Percentiles rank a stretch among this genome's conserved stretches.
Evolutionary conservation across 2,888 invertebrate species (phyloP).

Genomic region (Rotaria magnacalcarata): DNA sequence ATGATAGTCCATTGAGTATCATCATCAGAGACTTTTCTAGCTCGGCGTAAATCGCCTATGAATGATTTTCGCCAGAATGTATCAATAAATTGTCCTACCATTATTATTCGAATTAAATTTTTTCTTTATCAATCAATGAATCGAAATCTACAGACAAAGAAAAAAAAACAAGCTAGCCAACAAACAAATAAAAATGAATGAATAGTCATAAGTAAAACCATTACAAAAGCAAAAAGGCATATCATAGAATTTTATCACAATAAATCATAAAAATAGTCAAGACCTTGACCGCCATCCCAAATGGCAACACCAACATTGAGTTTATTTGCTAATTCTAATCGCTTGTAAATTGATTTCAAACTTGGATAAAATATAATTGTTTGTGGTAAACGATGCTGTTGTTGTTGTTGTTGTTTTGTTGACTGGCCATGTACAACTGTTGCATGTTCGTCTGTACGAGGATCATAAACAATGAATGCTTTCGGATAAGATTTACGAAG

Average conservation of each 20-base stretch:
- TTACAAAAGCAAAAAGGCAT: too few species aligned
- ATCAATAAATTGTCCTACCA: conserved; percentile 14
- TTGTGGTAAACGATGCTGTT: conserved; percentile 53
- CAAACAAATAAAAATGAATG: not conserved
- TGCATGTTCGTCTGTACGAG: conserved; percentile 33
- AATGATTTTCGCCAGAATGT: conserved; percentile 3
- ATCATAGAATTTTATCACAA: conserved; percentile 61
- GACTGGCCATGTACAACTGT: not conserved
- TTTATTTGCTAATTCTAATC: conserved; percentile 74
- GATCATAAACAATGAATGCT: conserved; percentile 15
- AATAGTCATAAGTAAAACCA: not conserved
- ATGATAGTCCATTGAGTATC: not conserved
- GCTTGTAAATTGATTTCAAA: conserved; percentile 73
- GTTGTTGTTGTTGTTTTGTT: not conserved
- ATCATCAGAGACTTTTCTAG: not conserved
- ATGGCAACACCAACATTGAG: conserved; percentile 79
- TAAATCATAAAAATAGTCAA: conserved; percentile 87
- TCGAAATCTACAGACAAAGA: not conserved
- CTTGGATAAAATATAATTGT: conserved; percentile 83
- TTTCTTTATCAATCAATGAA: not conserved
- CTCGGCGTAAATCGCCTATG: not conserved
- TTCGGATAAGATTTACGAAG: conserved; percentile 33
- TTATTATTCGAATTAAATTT: not conserved
- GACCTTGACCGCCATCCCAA: conserved; percentile 93
- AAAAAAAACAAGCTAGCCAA: not conserved